Evolutionary conservation across 2,113 vertebrate genomes (phyloP).

Genomic region (Abramis brama): DNA sequence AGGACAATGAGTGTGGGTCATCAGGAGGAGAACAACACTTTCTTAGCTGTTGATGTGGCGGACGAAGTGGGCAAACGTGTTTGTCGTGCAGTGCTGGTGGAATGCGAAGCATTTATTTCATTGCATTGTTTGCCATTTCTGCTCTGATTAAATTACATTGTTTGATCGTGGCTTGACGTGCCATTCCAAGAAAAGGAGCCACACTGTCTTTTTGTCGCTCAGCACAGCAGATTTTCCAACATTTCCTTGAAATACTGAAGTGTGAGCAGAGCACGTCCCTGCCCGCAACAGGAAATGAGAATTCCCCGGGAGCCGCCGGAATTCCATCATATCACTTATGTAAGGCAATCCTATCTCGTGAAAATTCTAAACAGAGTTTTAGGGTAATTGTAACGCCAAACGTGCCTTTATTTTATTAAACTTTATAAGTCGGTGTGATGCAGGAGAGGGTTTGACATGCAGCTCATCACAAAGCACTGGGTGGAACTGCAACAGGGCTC

Average conservation of each 20-base stretch:
- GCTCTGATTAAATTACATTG: not conserved
- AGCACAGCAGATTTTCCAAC: not conserved
- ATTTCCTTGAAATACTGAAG: slow-evolving; percentile 17
- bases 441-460: slow-evolving; percentile 51
- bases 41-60: slow-evolving; percentile 18
- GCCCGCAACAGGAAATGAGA: slow-evolving; percentile 46
- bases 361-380: not conserved
- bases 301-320: slow-evolving; percentile 15
- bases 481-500: slow-evolving; percentile 64
- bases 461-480: slow-evolving; percentile 61
- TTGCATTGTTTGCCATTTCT: slow-evolving; percentile 4
- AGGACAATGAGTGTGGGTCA: not conserved
- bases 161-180: not conserved
- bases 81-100: not conserved
- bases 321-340: slow-evolving; percentile 35
- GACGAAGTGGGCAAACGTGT: slow-evolving; percentile 6
- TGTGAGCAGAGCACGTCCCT: not conserved
- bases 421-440: slow-evolving; percentile 6
- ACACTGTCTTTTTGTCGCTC: not conserved
- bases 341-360: not conserved
- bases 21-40: not conserved
- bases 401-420: not conserved
- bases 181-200: not conserved
- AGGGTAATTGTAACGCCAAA: not conserved
- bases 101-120: not conserved